Conservation (phyloP, 1,140 invertebrate genomes). For the Monomorium pharaonis region DNA sequence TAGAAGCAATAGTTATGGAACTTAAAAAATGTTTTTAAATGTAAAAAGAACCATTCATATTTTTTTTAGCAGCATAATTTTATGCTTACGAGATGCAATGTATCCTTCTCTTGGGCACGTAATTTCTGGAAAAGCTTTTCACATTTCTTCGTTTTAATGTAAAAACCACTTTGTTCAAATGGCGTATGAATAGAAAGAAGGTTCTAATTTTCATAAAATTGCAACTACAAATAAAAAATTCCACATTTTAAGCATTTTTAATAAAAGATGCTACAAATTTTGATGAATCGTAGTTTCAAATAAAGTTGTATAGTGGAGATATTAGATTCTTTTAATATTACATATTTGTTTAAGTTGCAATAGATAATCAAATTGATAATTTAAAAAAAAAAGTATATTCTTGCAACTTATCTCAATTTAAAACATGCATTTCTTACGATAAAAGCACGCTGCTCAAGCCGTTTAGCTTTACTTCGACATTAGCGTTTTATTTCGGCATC, state of each 20-base stretch:
- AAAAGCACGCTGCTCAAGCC: not conserved
- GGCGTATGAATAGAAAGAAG: not conserved
- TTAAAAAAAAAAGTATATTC: not conserved
- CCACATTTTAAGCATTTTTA: not conserved
- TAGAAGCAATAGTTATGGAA: not conserved
- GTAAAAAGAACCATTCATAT: not conserved
- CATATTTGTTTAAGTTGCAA: not conserved
- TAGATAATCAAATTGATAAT: no score
- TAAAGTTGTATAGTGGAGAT: not conserved
- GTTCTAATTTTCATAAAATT: not conserved
- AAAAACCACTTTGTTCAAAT: not conserved
- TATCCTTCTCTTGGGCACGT: not conserved
- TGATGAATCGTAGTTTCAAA: not conserved
- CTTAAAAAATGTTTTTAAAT: slow-evolving; percentile 6
- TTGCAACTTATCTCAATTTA: not conserved
- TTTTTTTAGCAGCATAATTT: not conserved
- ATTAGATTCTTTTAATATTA: not conserved
- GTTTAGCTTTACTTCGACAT: slow-evolving; percentile 8
- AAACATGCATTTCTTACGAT: not conserved
- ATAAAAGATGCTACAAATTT: not conserved
- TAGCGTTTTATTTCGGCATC: slow-evolving; percentile 28
- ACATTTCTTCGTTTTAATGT: not conserved
- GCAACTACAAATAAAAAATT: not conserved
- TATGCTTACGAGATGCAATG: not conserved
- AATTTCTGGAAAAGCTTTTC: slow-evolving; percentile 20